Evolutionary conservation across 1,140 invertebrate species (phyloP), one percentile per base, ranked within the genome.

Genomic region (Helicorthomorpha holstii): DNA sequence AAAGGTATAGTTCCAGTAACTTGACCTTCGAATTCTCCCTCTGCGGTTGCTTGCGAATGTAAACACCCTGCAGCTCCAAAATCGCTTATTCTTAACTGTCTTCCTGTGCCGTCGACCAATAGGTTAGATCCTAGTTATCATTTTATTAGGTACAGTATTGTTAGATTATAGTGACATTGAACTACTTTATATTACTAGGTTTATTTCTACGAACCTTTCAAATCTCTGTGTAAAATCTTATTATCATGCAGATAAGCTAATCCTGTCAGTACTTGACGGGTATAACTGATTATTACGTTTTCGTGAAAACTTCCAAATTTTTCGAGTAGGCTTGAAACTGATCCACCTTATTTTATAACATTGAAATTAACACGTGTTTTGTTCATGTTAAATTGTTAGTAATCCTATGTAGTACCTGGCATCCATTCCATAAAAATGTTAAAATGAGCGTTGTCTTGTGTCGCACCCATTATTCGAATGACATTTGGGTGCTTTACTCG

Each of bases 391-490:
- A 34, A 34, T 7, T 34, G 29, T 34, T n/a, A 34, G 16, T 34
- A 7, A 34, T 34, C 29, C 16, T 7, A n/a, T 16, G 2, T 50
- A 56, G 38, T 49, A 67, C 66, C 68, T 49, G 72, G 64, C 71
- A 73, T 73, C 72, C 72, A 74, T 58, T 73, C 71, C 4, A 72
- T 66, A 64, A 74, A 74, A 60, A 74, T 69, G 54, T 70, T 70
- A 54, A 73, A 69, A 48, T 68, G 65, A 53, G 63, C 65, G 1
- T 65, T 66, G 50, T 69, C 63, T 43, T 63, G 60, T 3, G 69
- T 71, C 23, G 69, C 71, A 14, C 71, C 69, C 43, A 74, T 56
- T 24, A 74, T 68, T 10, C 69, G 58, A 3, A 74, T 66, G 49
- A 74, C 59, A 54, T 73, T 69, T 24, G 64, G 61, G 58, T 74